Base-by-base conservation (phyloP, 2,888 invertebrate genomes). In the Electrophaes corylata region DNA sequence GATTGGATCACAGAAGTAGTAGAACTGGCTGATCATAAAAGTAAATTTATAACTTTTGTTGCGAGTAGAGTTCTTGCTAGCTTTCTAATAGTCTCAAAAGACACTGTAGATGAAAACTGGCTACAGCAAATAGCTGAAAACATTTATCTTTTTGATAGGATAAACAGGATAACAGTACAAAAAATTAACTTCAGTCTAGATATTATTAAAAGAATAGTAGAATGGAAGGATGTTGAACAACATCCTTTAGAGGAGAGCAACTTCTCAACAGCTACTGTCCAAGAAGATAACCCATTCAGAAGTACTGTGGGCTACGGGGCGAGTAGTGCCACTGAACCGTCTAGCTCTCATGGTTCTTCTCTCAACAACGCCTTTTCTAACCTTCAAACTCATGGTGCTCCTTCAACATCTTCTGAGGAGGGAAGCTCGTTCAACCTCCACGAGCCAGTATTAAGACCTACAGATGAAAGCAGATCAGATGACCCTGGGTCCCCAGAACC, bases 141-240 rank as follows among this genome's bases (percentile, higher is more conserved):
- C 76, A 90, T 96, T 57, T 94, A 94, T 66, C 88, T 93, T 48
- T 93, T 93, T 76, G 94, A 94, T 78, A 93, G 94, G 71, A 92
- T 93, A 45, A 94, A 95, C 80, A 93, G 94, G 76, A 89, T 92
- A 51, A 94, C 94, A 53, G 93, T 95, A 52, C 94, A 94, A 75
- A 96, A 96, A 82, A 96, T 97, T 81, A 94, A 96, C 72, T 97
- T 97, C 81, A 96, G 96, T 64, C 88, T 97, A 70, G 97, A 97
- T 78, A 94, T 97, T 43, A 95, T 97, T 48, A 96, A 96, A 76
- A 94, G 96, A 69, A 96, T 97, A 72, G 96, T 97, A 0, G 97
- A 97, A 77, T 97, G 97, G 95, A 97, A 96, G 75, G 97, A 97
- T 83, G 88, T 95, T 23, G 95, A 95, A 77, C 93, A 94, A 70